Evolutionary conservation across 2,113 vertebrate species (phyloP).

Genomic region (Rhinopithecus roxellana): DNA sequence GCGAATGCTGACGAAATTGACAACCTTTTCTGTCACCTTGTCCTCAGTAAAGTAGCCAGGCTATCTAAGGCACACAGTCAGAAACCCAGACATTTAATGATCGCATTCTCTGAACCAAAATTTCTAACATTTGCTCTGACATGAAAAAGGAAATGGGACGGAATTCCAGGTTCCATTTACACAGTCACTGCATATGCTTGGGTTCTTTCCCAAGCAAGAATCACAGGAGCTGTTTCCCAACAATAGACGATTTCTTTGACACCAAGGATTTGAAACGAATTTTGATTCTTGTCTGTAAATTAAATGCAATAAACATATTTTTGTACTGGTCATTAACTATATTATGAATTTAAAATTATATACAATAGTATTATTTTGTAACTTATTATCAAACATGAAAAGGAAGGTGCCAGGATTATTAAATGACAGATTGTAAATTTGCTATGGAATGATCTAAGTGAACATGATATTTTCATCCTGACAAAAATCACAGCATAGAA

Average conservation of each 20-base stretch:
- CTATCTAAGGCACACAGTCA: background rate
- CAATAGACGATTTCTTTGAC: background rate
- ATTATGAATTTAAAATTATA: background rate
- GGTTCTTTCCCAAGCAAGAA: background rate
- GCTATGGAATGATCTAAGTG: background rate
- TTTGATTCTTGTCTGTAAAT: background rate
- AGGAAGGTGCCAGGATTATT: background rate
- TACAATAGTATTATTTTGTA: background rate
- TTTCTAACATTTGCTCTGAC: background rate
- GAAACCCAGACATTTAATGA: background rate
- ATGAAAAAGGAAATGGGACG: background rate
- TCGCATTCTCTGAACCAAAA: background rate
- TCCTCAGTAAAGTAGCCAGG: background rate
- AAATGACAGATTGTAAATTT: background rate
- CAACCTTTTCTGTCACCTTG: background rate
- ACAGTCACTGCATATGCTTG: background rate
- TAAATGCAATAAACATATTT: background rate
- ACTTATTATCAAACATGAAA: background rate
- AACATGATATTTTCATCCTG: background rate
- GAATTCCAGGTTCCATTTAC: background rate
- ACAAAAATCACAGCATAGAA: background rate
- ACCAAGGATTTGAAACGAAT: background rate
- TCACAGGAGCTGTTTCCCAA: background rate
- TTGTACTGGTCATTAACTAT: background rate
- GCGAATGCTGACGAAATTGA: background rate